Base-by-base conservation (phyloP, 64 coral and sea anemone species). In the Montipora capricornis region DNA sequence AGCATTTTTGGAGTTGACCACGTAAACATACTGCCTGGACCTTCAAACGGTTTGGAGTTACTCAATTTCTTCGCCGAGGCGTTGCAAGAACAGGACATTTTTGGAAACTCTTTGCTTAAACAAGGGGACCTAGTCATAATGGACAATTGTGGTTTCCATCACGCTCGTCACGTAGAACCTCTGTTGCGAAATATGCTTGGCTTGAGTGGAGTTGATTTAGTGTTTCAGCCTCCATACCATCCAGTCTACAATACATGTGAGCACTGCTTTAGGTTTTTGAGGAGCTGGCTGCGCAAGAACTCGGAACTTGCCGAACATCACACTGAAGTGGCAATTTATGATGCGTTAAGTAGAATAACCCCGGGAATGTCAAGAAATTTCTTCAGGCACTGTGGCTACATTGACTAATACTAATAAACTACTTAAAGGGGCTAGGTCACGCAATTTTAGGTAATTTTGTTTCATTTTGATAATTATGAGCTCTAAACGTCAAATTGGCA, bases 71-170 rank as follows among this genome's bases (percentile, higher is more conserved):
- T 94, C 20, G 57, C 78, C n/a, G 77, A 94, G 69, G 92, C 64
- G 10, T 45, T 92, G 2, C 4, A 16, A 0, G 47, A 69, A 74
- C 15, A 50, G 16, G 75, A 69, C 68, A 12, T 15, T 62, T 70
- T 77, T 75, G 91, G 73, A 52, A 77, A 17, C 19, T 20, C 91
- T 60, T 19, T 78, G 22, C 55, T 93, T 19, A 74, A 87, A 85
- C 15, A 52, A 46, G 75, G 84, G n/a, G 92, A 88, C 24, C 24
- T 26, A 26, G 24, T 26, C 24, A 26, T 26, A 15, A 94, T 94
- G 92, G 84, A 89, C 17, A 88, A 80, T 37, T 94, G 92, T 47
- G 84, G 85, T 9, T 94, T 94, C 44, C 85, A 94, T 44, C 86
- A 87, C 26, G 82, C 51, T 2, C 57, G 74, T 49, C 12, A 77